Evolutionary conservation across 2,888 invertebrate species (phyloP), one percentile per base, ranked within the genome.

Genomic region (Phanerotoma sp.): DNA sequence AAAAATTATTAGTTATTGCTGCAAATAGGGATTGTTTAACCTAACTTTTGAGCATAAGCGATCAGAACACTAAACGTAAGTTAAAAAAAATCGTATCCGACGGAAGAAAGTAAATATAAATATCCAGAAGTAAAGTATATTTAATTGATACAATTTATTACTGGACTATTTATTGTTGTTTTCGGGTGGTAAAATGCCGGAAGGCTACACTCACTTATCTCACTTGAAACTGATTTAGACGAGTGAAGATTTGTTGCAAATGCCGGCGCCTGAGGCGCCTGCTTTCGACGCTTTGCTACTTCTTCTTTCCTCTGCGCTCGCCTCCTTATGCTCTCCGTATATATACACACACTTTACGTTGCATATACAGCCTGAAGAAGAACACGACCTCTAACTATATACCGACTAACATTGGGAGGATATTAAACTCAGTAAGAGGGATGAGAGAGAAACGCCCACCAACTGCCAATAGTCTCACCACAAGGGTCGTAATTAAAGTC

Each of bases 171-270:
- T 25, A 25, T 25, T 25, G 25, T 25, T 25, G 25, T 25, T 47
- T 48, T 53, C 38, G 10, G 38, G 38, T 18, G 38, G 38, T 10
- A 18, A 38, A 38, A 38, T 38, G 38, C 25, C 20, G n/a, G 13
- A 6, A 22, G 13, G 67, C 61, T 54, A 54, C 61, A 66, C 65
- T 68, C 65, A 71, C 68, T 70, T 69, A 70, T 70, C 70, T 72
- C 69, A 63, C 66, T 65, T 66, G 67, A 72, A 73, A 73, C 71
- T 73, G 73, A 75, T 72, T 75, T 71, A 68, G 72, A 75, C 71
- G 64, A 70, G 50, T 35, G 69, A 68, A 72, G 74, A 75, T 75
- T 75, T 74, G 74, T 74, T 71, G 70, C 68, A 70, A 69, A 64
- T 57, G 55, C 61, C 50, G 63, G 61, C 59, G 62, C 57, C 60